A percentile compares a stretch with the other conserved stretches of the same genome.
These are phyloP conservation scores for Tragelaphus strepsiceros DNA, from an alignment of 2,113 vertebrate species.

Conservation along the genomic window DNA sequence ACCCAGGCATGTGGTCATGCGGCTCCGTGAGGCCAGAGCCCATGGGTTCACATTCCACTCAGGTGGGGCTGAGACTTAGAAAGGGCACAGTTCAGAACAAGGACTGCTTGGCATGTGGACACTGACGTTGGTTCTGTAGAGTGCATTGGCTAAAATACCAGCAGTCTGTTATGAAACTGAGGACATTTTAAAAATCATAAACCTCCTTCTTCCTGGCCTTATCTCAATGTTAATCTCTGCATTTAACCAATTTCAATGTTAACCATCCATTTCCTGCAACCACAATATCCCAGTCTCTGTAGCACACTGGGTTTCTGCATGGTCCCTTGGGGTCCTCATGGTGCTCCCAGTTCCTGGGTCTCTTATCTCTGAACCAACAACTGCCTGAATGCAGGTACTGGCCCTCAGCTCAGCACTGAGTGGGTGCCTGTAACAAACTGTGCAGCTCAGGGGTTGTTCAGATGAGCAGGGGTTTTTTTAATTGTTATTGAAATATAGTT, in stretches of 20 bases:
- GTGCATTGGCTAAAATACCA: accelerated
- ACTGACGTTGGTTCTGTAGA: accelerated
- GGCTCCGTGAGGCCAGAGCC: accelerated
- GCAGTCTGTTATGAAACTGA: accelerated
- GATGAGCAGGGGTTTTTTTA: not conserved
- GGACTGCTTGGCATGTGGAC: not conserved
- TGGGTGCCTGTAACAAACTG: accelerated
- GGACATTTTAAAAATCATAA: accelerated
- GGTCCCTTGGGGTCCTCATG: accelerated
- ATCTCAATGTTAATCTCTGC: accelerated
- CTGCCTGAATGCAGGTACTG: accelerated
- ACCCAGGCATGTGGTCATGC: accelerated
- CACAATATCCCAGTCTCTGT: accelerated
- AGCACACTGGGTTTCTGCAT: accelerated
- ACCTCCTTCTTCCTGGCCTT: not conserved
- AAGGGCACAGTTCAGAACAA: accelerated
- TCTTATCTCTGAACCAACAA: not conserved
- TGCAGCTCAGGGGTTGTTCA: accelerated
- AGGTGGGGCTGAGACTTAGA: accelerated
- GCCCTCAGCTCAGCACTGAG: not conserved
- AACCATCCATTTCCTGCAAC: accelerated
- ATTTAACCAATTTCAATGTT: accelerated
- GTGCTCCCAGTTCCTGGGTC: not conserved
- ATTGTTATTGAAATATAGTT: not conserved
- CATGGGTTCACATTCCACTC: not conserved